Base-by-base conservation (phyloP, 1,140 invertebrate species). In the Pogonomyrmex californicus region DNA sequence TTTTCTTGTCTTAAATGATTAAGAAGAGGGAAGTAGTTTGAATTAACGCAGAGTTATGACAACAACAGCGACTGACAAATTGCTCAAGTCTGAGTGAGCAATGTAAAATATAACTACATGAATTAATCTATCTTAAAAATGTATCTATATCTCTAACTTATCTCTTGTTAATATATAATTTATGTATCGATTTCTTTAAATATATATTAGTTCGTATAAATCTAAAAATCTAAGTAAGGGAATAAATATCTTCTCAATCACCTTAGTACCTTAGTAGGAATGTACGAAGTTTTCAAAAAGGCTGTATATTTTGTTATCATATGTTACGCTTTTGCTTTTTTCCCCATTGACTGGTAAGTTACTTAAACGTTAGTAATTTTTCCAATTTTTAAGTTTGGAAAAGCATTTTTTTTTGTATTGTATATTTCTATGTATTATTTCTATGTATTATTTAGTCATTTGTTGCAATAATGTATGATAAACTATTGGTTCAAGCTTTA, bases 1-100 rank as follows among this genome's bases (percentile, higher is more conserved):
- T 71, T 76, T 76, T 76, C 38, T 60, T 60, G n/a, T 4, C 4
- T 44, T 4, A 51, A 23, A 33, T 9, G 4, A 36, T 76, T 76
- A 58, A 58, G n/a, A 58, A 58, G 23, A 58, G 7, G 14, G 1
- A 54, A 76, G 58, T 9, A 30, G n/a, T 0, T 10, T 38, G 33
- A 73, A 56, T 38, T 38, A 58, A 10, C 5, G 44, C 47, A 14
- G 41, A 23, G 7, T 65, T 0, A 23, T 23, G 23, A 23, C 6
- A 41, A 7, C 41, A 2, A 54, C 1, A 30, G 1, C n/a, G 12
- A 56, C 36, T 36, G 30, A 58, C 12, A 23, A 56, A 23, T 54
- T 56, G 17, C 56, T 73, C 12, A 38, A 73, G 38, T 38, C 5
- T 14, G 14, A n/a, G 7, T 4, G 36, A 73, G 9, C 23, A 14